Conservation (phyloP, 1,140 invertebrate species). For the Brachionus rubens region DNA sequence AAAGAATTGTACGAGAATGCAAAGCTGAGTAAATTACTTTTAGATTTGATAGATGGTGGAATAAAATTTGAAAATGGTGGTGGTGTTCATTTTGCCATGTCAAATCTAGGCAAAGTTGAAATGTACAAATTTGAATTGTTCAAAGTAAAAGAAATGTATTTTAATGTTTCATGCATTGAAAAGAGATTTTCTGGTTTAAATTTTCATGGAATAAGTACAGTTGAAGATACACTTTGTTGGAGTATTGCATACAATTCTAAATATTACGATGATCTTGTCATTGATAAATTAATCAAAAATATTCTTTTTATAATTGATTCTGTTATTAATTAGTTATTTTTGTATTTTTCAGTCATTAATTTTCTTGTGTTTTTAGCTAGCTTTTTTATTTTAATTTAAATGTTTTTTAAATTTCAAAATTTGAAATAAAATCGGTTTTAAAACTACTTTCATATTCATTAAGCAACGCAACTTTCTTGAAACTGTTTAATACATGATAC, state of each 20-base stretch:
- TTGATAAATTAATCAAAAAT: background rate
- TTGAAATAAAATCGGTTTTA: no score
- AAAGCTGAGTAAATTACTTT: background rate
- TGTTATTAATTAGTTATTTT: no score
- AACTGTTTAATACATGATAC: no score
- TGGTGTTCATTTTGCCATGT: conserved; percentile 18
- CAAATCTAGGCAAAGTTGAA: background rate
- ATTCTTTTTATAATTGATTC: conserved; percentile 8
- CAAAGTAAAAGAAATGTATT: conserved; percentile 6
- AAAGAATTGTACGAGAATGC: background rate
- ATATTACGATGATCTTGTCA: background rate
- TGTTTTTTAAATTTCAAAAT: no score
- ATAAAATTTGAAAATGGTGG: conserved; percentile 17
- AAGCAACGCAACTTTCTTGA: no score
- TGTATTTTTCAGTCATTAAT: no score
- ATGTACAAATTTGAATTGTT: background rate
- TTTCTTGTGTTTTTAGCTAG: no score
- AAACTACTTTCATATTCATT: no score
- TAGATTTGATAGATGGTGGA: background rate
- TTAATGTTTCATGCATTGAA: background rate
- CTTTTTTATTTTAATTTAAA: no score
- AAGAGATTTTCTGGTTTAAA: background rate
- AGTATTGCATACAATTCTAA: conserved; percentile 18
- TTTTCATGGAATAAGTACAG: conserved; percentile 10
- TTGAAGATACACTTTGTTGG: conserved; percentile 18